Base-by-base conservation (phyloP, 2,888 invertebrate genomes). In the Notocelia uddmanniana region DNA sequence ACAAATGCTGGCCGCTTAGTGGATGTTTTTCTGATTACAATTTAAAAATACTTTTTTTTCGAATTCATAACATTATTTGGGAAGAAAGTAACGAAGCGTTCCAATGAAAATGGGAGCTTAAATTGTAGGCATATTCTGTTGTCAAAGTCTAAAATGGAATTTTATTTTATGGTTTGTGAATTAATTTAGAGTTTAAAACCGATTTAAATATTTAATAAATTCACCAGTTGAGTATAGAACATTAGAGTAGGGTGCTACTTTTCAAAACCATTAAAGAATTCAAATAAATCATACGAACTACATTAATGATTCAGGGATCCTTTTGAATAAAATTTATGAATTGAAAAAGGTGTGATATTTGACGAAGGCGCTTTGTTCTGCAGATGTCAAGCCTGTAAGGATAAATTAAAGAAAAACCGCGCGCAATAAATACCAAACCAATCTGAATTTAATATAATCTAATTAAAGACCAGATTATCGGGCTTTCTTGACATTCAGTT, bases 351-450 rank as follows among this genome's bases (percentile, higher is more conserved):
- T 5, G 8, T 31, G 31, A 9, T 9, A 31, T 31, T 31, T 26
- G 26, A 26, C 26, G 26, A 2, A 5, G 5, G 26, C 26, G 5
- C 26, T 26, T 5, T 3, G 5, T 5, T 26, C 26, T 5, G 5
- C 3, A 5, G 2, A 3, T 41, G 15, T 41, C 93, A n/a, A 85
- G 89, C 45, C 83, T 26, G 3, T 26, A 26, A 26, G 2, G 26
- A 2, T 5, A 5, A 5, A 26, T 26, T 26, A 3, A 5, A 26
- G 5, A 26, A 5, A 26, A 26, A 26, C 26, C 26, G 26, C 26
- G 26, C 5, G 26, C 5, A 31, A 6, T 5, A 31, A 31, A 31
- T 6, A 6, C 31, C 31, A 31, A 31, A 6, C 31, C 5, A 31
- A 31, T 31, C 8, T 31, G 8, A 31, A 31, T 6, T 31, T 0